Percentiles rank a stretch among this genome's conserved stretches.
These are phyloP conservation scores for Norana najaformis DNA, from an alignment of 2,888 invertebrate species.

Conservation along the genomic window DNA sequence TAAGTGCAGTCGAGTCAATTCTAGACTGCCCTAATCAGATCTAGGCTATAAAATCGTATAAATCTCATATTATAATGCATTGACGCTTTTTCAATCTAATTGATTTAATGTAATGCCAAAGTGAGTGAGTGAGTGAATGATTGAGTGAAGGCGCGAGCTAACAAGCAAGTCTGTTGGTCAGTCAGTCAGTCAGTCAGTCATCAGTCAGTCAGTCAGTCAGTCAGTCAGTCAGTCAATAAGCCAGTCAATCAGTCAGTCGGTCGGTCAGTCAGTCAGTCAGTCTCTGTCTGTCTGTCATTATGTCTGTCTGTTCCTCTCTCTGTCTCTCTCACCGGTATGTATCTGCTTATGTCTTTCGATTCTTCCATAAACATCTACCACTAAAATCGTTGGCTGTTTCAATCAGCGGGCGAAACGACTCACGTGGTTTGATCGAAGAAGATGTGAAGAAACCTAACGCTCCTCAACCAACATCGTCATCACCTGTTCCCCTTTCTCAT, in stretches of 20 bases:
- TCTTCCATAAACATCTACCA: not conserved
- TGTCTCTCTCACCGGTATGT: not conserved
- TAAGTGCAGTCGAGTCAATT: too few relatives aligned
- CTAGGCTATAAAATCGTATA: too few relatives aligned
- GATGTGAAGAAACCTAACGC: not conserved
- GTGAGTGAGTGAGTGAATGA: too few relatives aligned
- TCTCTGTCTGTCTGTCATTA: not conserved
- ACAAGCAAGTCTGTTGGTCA: too few relatives aligned
- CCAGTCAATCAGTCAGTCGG: not conserved
- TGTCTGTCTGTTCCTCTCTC: not conserved
- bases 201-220: not conserved
- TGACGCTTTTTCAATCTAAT: too few relatives aligned
- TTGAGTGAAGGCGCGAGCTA: too few relatives aligned
- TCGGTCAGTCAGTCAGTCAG: not conserved
- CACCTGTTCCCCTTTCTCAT: not conserved
- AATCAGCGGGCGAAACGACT: not conserved
- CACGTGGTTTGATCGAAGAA: slow-evolving; percentile 1
- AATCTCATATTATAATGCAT: too few relatives aligned
- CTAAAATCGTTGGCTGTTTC: not conserved
- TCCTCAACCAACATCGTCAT: not conserved
- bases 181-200: too few relatives aligned
- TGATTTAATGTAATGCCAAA: too few relatives aligned
- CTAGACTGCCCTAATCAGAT: too few relatives aligned
- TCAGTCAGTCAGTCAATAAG: not conserved
- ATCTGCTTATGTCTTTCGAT: not conserved